Evolutionary conservation across 2,113 vertebrate species (phyloP), one percentile per base, ranked within the genome.

Genomic region (Aythya baeri): DNA sequence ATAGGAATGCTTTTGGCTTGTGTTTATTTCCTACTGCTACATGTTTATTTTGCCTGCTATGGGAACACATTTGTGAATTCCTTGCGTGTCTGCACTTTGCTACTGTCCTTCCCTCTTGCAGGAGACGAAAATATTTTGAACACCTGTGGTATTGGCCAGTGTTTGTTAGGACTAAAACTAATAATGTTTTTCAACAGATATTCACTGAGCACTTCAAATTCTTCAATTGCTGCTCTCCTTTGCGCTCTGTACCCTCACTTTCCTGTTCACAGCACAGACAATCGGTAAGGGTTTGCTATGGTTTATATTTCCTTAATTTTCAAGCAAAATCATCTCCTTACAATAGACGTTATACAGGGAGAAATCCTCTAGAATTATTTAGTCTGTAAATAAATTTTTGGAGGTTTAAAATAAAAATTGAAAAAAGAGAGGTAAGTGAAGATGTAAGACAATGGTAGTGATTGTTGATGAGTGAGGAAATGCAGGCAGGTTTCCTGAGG

Each of bases 181-280:
- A 90, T 41, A 7, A 3, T 85, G 7, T 87, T 89, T 85, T 58
- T 6, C 89, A 77, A 9, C 96, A 99, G 99, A 81, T 99, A 99
- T 70, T 99, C 99, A 6, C 95, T 99, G 88, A 99, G 99, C 97
- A 99, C 99, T 9, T 99, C 99, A 8, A 99, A 99, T 95, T 99
- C 99, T 11, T 99, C 99, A 55, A 99, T 99, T 17, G 99, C 99
- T 27, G 99, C 99, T 62, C 98, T 99, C 15, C 98, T 99, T 27
- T 99, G 99, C 80, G 99, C 99, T 36, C 98, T 99, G 32, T 99
- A 99, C 93, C 99, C 99, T 9, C 99, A 99, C 88, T 99, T 99
- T 89, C 99, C 99, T 4, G 99, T 99, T 78, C 99, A 99, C 96
- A 99, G 99, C 93, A 99, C 99, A 2, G 99, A 99, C 95, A 99